Evolutionary conservation across 2,888 invertebrate genomes (phyloP).

Genomic region (Stictocephala bisonia): DNA sequence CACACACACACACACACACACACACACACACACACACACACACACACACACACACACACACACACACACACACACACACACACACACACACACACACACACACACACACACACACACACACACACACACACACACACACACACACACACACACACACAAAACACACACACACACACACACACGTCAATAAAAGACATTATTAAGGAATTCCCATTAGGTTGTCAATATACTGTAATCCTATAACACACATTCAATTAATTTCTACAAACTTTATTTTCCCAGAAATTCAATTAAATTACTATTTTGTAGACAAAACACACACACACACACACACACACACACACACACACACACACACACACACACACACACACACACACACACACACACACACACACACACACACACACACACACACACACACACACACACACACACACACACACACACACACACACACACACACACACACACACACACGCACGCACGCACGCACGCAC

Average conservation of each 20-base stretch:
- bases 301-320: too few species aligned
- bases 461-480: neutral
- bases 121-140: conserved; percentile 8
- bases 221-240: too few species aligned
- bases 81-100: conserved; percentile 9
- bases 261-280: too few species aligned
- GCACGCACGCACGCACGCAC: neutral
- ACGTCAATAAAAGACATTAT: too few species aligned
- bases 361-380: neutral
- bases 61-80: conserved; percentile 9
- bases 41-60: conserved; percentile 13
- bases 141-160: too few species aligned
- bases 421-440: neutral
- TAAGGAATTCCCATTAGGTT: too few species aligned
- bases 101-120: conserved; percentile 3
- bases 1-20: conserved; percentile 13
- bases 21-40: conserved; percentile 13
- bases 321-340: neutral
- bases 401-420: neutral
- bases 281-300: too few species aligned
- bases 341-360: neutral
- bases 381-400: neutral
- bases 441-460: neutral
- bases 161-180: too few species aligned
- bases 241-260: too few species aligned